Percentiles rank a stretch among this genome's conserved stretches.
phyloP scores from a whole-genome alignment of 2,888 invertebrate species.

The Pedicia rivosa region DNA sequence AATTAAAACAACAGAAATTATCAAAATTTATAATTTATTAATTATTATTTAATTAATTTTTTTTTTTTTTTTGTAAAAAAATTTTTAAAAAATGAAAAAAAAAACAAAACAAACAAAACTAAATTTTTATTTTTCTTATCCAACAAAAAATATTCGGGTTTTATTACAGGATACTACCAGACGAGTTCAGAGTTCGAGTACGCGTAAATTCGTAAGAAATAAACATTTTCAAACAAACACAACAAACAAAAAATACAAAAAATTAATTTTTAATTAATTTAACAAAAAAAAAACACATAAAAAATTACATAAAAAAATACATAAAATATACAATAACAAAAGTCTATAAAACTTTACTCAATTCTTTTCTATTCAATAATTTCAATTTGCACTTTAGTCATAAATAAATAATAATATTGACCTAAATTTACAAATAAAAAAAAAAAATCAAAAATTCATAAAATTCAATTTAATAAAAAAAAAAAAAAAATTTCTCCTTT shows the following conservation, averaged over 20 bases:
- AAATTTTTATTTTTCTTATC: slow-evolving; percentile 11
- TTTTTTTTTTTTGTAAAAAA: not conserved
- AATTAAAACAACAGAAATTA: too few species aligned
- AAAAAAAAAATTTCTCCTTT: too few species aligned
- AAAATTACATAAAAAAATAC: too few species aligned
- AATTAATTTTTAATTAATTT: not conserved
- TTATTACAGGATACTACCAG: slow-evolving; percentile 45
- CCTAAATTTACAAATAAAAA: too few species aligned
- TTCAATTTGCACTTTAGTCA: too few species aligned
- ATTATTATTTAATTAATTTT: slow-evolving; percentile 1
- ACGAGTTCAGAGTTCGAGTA: slow-evolving; percentile 73
- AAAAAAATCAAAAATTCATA: too few species aligned
- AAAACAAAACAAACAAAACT: slow-evolving; percentile 16
- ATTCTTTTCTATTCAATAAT: too few species aligned
- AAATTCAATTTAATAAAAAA: too few species aligned
- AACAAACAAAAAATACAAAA: not conserved
- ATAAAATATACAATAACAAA: too few species aligned
- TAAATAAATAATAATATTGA: too few species aligned
- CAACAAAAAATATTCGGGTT: slow-evolving; percentile 17
- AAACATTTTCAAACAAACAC: slow-evolving; percentile 9
- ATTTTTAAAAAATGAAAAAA: slow-evolving; percentile 11
- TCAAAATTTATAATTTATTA: not conserved
- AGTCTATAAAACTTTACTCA: too few species aligned
- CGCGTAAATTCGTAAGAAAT: slow-evolving; percentile 68
- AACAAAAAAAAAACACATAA: too few species aligned